Percentiles rank a stretch among this genome's conserved stretches.
Conservation (phyloP, 2,113 vertebrate genomes). For the Azemiops feae region DNA sequence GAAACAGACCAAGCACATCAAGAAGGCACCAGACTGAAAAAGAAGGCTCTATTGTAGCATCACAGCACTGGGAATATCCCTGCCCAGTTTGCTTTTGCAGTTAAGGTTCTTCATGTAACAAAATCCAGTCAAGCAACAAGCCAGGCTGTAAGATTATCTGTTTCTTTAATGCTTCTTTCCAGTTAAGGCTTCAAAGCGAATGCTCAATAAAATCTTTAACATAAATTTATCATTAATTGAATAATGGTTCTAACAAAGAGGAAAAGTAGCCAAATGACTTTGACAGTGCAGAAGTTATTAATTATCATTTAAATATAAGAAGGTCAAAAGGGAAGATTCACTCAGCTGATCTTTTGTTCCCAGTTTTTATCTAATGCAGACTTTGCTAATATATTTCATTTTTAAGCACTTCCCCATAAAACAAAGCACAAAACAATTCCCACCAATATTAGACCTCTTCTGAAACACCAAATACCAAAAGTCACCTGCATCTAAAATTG, state of each 20-base stretch:
- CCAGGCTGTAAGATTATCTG: background rate
- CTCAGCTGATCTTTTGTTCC: constrained; percentile 52
- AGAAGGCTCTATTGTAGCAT: background rate
- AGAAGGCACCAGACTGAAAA: background rate
- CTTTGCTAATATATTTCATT: constrained; percentile 56
- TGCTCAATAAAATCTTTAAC: constrained; percentile 21
- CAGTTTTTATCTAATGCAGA: constrained; percentile 44
- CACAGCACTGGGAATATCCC: background rate
- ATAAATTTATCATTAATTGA: constrained; percentile 25
- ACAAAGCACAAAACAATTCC: constrained; percentile 26
- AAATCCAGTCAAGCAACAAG: background rate
- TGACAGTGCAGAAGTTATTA: constrained; percentile 43
- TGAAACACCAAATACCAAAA: constrained; percentile 54
- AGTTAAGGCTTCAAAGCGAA: background rate
- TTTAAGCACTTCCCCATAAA: constrained; percentile 22
- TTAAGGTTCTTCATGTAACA: background rate
- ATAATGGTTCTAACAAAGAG: constrained; percentile 17
- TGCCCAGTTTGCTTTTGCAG: background rate
- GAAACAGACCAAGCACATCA: background rate
- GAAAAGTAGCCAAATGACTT: constrained; percentile 29
- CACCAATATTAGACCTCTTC: constrained; percentile 49
- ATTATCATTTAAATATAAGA: constrained; percentile 48
- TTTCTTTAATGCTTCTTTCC: background rate
- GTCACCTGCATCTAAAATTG: constrained; percentile 46
- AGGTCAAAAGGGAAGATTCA: constrained; percentile 34